These are phyloP conservation scores for Nansenia antarctica DNA, from an alignment of 2,113 vertebrate genomes.

Conservation along the genomic window DNA sequence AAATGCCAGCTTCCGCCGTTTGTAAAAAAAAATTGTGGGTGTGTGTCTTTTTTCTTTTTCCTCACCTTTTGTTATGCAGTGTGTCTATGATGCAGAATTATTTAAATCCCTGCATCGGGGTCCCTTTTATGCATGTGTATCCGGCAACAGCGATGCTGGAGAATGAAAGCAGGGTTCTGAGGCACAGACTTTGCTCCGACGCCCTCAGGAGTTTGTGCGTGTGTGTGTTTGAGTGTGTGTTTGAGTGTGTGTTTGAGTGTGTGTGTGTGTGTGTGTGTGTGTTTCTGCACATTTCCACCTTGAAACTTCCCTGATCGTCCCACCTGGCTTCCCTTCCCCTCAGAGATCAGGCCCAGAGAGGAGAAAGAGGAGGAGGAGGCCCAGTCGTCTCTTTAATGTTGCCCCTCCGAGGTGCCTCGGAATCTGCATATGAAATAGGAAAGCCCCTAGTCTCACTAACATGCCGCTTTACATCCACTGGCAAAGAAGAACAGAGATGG, in stretches of 20 bases:
- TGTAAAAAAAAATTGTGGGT: too few species aligned
- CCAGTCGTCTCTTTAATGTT: conserved; percentile 22
- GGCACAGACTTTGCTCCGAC: conserved; percentile 40
- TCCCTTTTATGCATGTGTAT: conserved; percentile 44
- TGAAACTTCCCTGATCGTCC: conserved; percentile 46
- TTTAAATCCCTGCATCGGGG: conserved; percentile 65
- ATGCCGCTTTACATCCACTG: conserved; percentile 43
- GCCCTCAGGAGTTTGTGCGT: conserved; percentile 47
- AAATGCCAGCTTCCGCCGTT: conserved; percentile 48
- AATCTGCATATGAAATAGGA: conserved; percentile 60
- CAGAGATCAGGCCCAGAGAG: conserved; percentile 41
- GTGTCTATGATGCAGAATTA: conserved; percentile 70
- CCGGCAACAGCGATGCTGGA: conserved; percentile 39
- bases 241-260: background rate
- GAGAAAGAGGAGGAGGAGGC: conserved; percentile 11
- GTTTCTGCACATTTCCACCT: conserved; percentile 48
- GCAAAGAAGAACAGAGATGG: conserved; percentile 22
- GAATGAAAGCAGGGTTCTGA: conserved; percentile 57
- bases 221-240: conserved; percentile 23
- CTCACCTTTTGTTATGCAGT: conserved; percentile 62
- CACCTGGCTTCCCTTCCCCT: conserved; percentile 31
- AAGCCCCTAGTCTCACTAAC: conserved; percentile 43
- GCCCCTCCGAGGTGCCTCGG: conserved; percentile 27
- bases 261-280: background rate
- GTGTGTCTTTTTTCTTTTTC: conserved; percentile 4